Percentiles rank a stretch among this genome's conserved stretches.
Conservation (phyloP, 2,797 vertebrate genomes). For the Rhinoraja longicauda region DNA sequence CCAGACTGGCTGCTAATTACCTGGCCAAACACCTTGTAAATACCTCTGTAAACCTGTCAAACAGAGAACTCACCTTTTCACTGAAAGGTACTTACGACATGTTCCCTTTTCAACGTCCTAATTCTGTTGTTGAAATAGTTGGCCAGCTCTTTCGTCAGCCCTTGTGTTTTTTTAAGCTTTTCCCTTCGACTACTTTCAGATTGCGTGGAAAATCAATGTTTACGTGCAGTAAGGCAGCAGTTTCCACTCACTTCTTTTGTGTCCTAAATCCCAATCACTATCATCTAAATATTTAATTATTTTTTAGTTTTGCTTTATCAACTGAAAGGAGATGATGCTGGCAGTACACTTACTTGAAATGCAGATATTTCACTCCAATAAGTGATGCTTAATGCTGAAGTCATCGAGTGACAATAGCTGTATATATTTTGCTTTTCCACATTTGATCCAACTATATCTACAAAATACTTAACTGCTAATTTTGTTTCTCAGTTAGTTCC, state of each 20-base stretch:
- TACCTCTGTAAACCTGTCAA: constrained; percentile 49
- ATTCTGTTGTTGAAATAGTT: constrained; percentile 32
- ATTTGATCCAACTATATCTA: background rate
- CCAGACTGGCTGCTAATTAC: constrained; percentile 62
- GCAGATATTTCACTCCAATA: background rate
- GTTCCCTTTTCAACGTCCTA: constrained; percentile 45
- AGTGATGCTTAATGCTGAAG: background rate
- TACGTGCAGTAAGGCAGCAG: constrained; percentile 26
- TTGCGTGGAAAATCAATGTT: constrained; percentile 40
- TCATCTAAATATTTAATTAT: constrained; percentile 14
- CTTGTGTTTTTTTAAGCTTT: constrained; percentile 18
- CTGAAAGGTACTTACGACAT: constrained; percentile 43
- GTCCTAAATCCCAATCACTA: background rate
- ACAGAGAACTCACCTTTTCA: constrained; percentile 46
- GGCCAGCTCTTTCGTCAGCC: constrained; percentile 11
- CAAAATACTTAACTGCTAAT: background rate
- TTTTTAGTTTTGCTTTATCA: constrained; percentile 7
- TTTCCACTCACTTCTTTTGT: constrained; percentile 34
- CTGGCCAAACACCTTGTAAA: constrained; percentile 60
- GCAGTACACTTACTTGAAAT: background rate
- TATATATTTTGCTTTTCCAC: background rate
- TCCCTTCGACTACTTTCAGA: constrained; percentile 34
- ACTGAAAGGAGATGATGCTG: background rate
- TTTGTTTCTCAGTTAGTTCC: background rate
- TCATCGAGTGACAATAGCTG: background rate